Evolutionary conservation across 2,113 vertebrate genomes (phyloP), one percentile per base, ranked within the genome.

Genomic region (Peromyscus californicus): DNA sequence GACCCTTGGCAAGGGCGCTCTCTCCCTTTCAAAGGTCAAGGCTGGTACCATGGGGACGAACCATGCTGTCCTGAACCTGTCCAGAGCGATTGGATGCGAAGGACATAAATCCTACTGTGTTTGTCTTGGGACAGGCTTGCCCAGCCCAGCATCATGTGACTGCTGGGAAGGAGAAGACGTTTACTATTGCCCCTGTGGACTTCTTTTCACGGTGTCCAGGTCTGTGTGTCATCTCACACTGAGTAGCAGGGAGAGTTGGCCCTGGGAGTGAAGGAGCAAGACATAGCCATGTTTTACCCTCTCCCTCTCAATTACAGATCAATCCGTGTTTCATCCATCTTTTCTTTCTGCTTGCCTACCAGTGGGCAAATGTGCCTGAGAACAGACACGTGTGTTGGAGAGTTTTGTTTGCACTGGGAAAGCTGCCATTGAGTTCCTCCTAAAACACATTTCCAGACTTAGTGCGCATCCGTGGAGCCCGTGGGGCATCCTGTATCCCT

Each of bases 11-110:
- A 86, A 95, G 48, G 65, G 33, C 63, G 5, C 0, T 83, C 85
- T 67, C 84, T 96, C 51, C 54, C 57, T 92, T 94, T 76, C 76
- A 92, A 85, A 96, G 79, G 96, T 94, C 95, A 94, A 76, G 94
- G 91, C 91, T 84, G 80, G 59, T 86, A 79, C 29, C 63, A 5
- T 59, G 72, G 57, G 70, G 84, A 96, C 45, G 54, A 59, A 45
- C 70, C 67, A 2, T 17, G 89, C 89, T 51, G n/a, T 33, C 67
- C 45, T 51, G 31, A 82, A 42, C 54, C 87, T 95, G 45, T 36
- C 39, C 67, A 51, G 31, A 22, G 88, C 17, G 54, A 42, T 89
- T 80, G 91, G 39, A 16, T 92, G 63, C 59, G 83, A 61, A 31
- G 31, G 74, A 48, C n/a, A 26, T 79, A 76, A 86, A 63, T 95